Evolutionary conservation across 2,113 vertebrate species (phyloP).

Genomic region (Dascyllus trimaculatus): DNA sequence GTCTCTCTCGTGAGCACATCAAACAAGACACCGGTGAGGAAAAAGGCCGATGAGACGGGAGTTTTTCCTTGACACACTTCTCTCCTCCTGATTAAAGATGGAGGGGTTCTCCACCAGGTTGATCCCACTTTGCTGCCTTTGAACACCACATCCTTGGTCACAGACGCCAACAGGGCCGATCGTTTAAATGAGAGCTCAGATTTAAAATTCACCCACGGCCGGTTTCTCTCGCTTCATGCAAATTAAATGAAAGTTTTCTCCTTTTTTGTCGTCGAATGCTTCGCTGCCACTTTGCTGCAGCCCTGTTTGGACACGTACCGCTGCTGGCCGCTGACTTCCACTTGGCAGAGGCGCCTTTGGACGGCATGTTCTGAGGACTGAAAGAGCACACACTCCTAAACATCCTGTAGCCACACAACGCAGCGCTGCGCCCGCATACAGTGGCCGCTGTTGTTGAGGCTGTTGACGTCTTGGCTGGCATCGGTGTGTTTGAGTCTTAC

Average conservation of each 20-base stretch:
- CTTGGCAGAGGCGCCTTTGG: slow-evolving; percentile 49
- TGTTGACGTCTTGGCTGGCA: slow-evolving; percentile 63
- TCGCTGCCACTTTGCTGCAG: slow-evolving; percentile 7
- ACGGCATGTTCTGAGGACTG: slow-evolving; percentile 34
- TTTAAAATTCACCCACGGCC: slow-evolving; percentile 16
- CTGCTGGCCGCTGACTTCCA: slow-evolving; percentile 28
- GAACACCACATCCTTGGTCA: slow-evolving; percentile 46
- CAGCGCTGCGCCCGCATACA: slow-evolving; percentile 30
- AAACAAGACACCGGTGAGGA: slow-evolving; percentile 52
- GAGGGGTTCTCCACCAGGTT: slow-evolving; percentile 30
- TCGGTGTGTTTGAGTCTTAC: slow-evolving; percentile 24
- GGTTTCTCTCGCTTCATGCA: slow-evolving; percentile 36
- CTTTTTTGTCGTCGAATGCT: slow-evolving; percentile 4
- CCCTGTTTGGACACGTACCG: neutral
- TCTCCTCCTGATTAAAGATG: slow-evolving; percentile 50
- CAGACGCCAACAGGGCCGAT: neutral
- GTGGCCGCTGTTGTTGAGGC: slow-evolving; percentile 53
- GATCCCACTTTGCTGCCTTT: slow-evolving; percentile 43
- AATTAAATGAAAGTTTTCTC: slow-evolving; percentile 25
- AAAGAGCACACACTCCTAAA: slow-evolving; percentile 36
- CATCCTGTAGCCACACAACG: slow-evolving; percentile 32
- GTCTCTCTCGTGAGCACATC: slow-evolving; percentile 65
- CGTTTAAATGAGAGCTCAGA: neutral
- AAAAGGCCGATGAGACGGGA: slow-evolving; percentile 20
- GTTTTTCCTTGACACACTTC: slow-evolving; percentile 47